These are phyloP conservation scores for Proteles cristata DNA, from an alignment of 2,113 vertebrate species.

Conservation along the genomic window DNA sequence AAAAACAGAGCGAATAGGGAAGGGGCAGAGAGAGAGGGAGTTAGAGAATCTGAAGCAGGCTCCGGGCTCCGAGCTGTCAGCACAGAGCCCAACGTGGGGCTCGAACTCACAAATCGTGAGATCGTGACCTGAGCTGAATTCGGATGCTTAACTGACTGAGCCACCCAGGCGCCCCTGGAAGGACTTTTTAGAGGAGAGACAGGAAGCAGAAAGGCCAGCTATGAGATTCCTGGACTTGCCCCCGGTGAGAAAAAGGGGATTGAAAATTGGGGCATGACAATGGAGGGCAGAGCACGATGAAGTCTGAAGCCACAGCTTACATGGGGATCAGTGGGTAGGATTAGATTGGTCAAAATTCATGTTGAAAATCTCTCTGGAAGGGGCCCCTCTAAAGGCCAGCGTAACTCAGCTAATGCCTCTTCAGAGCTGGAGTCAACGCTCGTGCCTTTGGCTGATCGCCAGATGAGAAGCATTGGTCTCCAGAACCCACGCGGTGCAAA, in stretches of 20 bases:
- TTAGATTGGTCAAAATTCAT: neutral
- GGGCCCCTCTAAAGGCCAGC: neutral
- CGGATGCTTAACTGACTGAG: too few species aligned
- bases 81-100: too few species aligned
- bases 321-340: neutral
- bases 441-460: neutral
- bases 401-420: neutral
- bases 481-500: neutral
- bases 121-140: too few species aligned
- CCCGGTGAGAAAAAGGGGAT: neutral
- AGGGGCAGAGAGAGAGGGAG: too few species aligned
- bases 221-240: neutral
- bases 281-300: neutral
- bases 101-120: too few species aligned
- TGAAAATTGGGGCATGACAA: neutral
- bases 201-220: neutral
- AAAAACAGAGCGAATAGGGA: too few species aligned
- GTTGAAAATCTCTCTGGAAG: neutral
- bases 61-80: too few species aligned
- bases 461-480: neutral
- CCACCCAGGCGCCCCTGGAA: neutral
- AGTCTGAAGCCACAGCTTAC: neutral
- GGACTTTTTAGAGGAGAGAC: neutral
- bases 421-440: neutral
- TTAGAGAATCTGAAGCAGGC: too few species aligned